Evolutionary conservation across 2,113 vertebrate genomes (phyloP), one percentile per base, ranked within the genome.

Genomic region (Jacana jacana): DNA sequence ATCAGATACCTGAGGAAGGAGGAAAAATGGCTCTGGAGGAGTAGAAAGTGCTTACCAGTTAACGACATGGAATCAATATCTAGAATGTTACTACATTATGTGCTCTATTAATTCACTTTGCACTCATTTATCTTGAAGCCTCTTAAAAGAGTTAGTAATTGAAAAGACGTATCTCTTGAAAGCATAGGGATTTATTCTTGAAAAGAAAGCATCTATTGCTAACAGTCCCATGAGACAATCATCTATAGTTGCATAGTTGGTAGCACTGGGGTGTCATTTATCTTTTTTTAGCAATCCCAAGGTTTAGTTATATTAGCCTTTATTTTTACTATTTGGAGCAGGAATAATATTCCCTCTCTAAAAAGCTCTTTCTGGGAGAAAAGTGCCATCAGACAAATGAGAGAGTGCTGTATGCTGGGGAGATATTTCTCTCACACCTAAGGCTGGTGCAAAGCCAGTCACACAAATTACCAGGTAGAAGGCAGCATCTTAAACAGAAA

Each of bases 1-100:
- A 93, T 81, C 60, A 88, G 69, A 88, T 78, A 70, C 44, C 64
- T 44, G 28, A 90, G 82, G 52, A 91, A 68, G 76, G 35, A 83
- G 10, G 15, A 71, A 83, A 83, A 71, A 52, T 63, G n/a, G 82
- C 89, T 83, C 60, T 75, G 60, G 0, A 2, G 75, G 35, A 91
- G 24, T 71, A 83, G 82, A 25, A 96, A 94, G 83, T 88, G 46
- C 64, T 88, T 79, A 55, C 12, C 42, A 71, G 80, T n/a, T 91
- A 92, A 90, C 84, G 82, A 94, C 93, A 84, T 71, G 10, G 55
- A 91, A 78, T 95, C 85, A 39, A 37, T 84, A 84, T 30, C 68
- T 51, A 57, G 68, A 81, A 63, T 77, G 60, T 81, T 82, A 81
- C 54, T 65, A 70, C 1, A 4, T 88, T 81, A 71, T 33, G 4